Conservation (phyloP, 2,888 invertebrate species). For the Nysson spinosus region DNA sequence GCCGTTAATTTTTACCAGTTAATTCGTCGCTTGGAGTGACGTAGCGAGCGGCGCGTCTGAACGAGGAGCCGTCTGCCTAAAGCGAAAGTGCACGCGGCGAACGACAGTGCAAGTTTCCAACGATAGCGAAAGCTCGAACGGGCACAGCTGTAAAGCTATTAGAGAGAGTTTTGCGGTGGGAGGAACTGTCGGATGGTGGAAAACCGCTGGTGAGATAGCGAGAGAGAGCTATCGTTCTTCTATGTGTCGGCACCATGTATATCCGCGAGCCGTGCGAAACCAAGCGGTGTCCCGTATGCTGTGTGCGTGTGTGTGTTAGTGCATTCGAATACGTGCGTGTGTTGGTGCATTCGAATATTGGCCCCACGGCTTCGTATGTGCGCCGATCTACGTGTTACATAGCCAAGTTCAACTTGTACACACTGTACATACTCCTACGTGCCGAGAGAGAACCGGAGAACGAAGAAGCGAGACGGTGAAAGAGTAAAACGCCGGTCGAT, state of each 20-base stretch:
- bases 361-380: conserved; percentile 22
- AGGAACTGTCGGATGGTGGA: conserved; percentile 60
- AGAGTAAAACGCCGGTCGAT: conserved; percentile 68
- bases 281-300: too few species aligned
- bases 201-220: conserved; percentile 44
- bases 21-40: conserved; percentile 18
- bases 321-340: background rate
- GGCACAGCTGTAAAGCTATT: conserved; percentile 73
- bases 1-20: conserved; percentile 16
- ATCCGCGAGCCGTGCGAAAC: conserved; percentile 47
- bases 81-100: conserved; percentile 69
- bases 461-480: conserved; percentile 31
- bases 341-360: conserved; percentile 29
- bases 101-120: conserved; percentile 73
- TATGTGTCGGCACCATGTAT: conserved; percentile 38
- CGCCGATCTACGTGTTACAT: conserved; percentile 34
- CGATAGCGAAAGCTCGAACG: conserved; percentile 74
- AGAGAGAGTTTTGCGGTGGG: conserved; percentile 60
- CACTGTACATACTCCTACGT: conserved; percentile 29
- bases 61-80: too few species aligned
- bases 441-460: conserved; percentile 43
- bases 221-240: conserved; percentile 45
- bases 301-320: background rate
- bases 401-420: conserved; percentile 44
- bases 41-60: conserved; percentile 50